Evolutionary conservation across 2,888 invertebrate genomes (phyloP), one percentile per base, ranked within the genome.

Genomic region (Cecidostiba fungosa): DNA sequence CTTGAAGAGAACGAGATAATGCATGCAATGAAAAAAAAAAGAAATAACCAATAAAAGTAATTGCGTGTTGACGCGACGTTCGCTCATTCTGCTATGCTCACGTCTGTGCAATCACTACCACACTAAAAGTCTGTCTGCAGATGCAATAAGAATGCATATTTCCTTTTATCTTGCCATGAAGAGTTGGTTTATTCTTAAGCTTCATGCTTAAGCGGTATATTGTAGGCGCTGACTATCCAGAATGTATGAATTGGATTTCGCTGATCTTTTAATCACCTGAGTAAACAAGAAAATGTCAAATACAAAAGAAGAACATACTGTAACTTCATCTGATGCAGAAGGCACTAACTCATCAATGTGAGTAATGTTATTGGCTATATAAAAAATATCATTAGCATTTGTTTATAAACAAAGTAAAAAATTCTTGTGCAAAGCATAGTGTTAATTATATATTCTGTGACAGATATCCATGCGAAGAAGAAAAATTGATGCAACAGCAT

Each of bases 261-360:
- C 29, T 72, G 8, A 5, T 50, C 29, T 8, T 19, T 16, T 29
- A 73, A 82, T 73, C 81, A 66, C 3, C 66, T 82, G 82, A n/a
- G 14, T 39, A 78, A 82, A 77, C 16, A 82, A n/a, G 12, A 54
- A 74, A 82, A 82, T 82, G 85, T 76, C 74, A 70, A 39, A 2
- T 29, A 1, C 19, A 19, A 3, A 59, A 5, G 36, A 82, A n/a
- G 59, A 79, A n/a, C 62, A 43, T 70, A 39, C 19, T 19, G 47
- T 23, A 78, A 50, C 39, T 23, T 3, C 29, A 39, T 14, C 36
- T 8, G 47, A 19, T 32, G n/a, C 59, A 47, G 47, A 77, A n/a
- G 16, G 32, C 14, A 72, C 50, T 26, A 29, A 77, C 32, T 73
- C 66, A 82, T 77, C 43, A 69, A 36, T 59, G 84, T 86, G 47